Evolutionary conservation across 2,797 vertebrate species (phyloP).

Genomic region (Spinibarbus caldwelli): DNA sequence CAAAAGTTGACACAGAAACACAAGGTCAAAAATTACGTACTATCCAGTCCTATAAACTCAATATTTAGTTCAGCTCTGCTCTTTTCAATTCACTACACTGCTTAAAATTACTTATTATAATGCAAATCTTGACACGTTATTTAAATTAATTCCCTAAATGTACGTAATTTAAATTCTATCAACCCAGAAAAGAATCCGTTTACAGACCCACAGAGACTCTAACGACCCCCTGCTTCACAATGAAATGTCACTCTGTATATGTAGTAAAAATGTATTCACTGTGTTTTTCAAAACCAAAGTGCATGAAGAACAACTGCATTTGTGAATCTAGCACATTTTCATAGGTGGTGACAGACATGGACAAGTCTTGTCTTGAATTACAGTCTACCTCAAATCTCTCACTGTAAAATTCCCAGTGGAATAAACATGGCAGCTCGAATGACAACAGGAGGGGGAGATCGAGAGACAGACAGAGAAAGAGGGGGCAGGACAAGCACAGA

Average conservation of each 20-base stretch:
- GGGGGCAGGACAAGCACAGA: neutral
- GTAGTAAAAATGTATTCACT: neutral
- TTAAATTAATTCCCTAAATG: conserved; percentile 50
- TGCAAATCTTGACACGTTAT: conserved; percentile 48
- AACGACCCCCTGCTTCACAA: neutral
- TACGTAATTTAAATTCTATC: conserved; percentile 50
- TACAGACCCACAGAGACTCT: conserved; percentile 31
- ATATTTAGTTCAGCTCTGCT: neutral
- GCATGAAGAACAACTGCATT: neutral
- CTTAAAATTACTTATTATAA: conserved; percentile 33
- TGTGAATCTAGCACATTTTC: conserved; percentile 2
- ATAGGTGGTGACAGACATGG: conserved; percentile 10
- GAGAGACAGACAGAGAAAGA: conserved; percentile 2
- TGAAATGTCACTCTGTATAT: conserved; percentile 14
- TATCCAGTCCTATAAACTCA: neutral
- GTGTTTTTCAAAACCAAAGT: neutral
- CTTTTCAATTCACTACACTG: neutral
- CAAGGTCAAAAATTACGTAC: neutral
- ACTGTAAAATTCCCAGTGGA: conserved; percentile 28
- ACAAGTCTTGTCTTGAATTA: conserved; percentile 20
- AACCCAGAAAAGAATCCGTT: conserved; percentile 40
- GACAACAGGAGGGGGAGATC: conserved; percentile 1
- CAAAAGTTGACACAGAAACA: neutral
- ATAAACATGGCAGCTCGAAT: conserved; percentile 65
- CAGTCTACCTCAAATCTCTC: conserved; percentile 1